Conservation (phyloP, 2,113 vertebrate species). For the Struthidea cinerea region DNA sequence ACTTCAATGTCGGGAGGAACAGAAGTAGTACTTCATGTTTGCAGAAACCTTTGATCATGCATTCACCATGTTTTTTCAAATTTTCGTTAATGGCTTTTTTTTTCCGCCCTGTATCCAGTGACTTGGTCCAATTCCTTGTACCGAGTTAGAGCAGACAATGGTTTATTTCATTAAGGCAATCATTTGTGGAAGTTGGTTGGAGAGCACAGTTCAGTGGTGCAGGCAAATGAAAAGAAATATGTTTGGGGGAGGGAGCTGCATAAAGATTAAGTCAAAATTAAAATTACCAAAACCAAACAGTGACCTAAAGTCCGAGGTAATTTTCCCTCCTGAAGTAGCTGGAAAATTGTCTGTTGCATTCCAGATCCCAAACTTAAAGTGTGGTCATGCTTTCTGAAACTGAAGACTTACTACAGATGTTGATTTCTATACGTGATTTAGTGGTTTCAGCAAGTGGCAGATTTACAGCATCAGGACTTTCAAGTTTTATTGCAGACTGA, state of each 20-base stretch:
- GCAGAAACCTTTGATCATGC: background rate
- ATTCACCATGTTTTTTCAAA: background rate
- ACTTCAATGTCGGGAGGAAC: background rate
- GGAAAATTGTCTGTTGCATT: background rate
- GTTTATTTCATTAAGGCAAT: background rate
- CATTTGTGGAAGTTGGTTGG: background rate
- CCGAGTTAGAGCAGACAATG: background rate
- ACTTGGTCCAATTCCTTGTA: background rate
- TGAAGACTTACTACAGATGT: background rate
- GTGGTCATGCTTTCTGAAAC: background rate
- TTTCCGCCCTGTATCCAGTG: background rate
- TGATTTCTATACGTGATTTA: background rate
- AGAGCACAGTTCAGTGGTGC: background rate
- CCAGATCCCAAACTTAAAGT: background rate
- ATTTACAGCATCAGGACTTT: background rate
- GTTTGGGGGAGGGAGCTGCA: background rate
- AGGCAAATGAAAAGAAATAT: background rate
- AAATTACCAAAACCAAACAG: background rate
- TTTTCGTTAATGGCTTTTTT: background rate
- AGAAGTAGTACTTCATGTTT: background rate
- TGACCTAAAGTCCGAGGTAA: background rate
- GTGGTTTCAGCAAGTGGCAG: background rate
- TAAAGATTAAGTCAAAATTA: background rate
- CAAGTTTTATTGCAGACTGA: background rate
- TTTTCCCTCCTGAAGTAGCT: background rate